Percentiles rank a stretch among this genome's conserved stretches.
These are phyloP conservation scores for Agriopis leucophaearia DNA, from an alignment of 2,888 invertebrate genomes.

Conservation along the genomic window DNA sequence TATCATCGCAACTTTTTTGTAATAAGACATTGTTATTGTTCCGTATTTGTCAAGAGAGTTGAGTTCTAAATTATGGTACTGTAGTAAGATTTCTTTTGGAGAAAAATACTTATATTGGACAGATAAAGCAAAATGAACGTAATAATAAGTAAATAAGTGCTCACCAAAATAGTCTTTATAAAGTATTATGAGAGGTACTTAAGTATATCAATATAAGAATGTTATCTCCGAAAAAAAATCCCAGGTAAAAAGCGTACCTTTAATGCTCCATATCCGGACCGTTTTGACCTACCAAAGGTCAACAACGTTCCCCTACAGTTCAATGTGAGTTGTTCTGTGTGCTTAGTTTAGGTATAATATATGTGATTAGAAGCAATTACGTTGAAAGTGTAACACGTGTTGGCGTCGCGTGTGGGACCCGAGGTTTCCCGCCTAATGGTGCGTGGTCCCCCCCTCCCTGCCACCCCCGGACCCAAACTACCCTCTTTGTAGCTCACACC, in stretches of 20 bases:
- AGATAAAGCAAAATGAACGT: neutral
- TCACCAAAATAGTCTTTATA: neutral
- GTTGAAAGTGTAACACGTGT: conserved; percentile 83
- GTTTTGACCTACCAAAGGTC: conserved; percentile 21
- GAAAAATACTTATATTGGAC: conserved; percentile 11
- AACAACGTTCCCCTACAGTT: conserved; percentile 28
- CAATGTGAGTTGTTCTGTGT: conserved; percentile 46
- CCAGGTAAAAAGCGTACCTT: conserved; percentile 7
- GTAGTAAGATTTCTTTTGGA: conserved; percentile 15
- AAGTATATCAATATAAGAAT: conserved; percentile 1
- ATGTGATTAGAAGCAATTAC: conserved; percentile 81
- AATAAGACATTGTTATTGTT: conserved; percentile 48
- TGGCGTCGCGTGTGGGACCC: conserved; percentile 73
- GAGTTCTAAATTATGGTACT: conserved; percentile 4
- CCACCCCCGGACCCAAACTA: conserved; percentile 49
- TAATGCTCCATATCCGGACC: conserved; percentile 11
- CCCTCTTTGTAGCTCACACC: conserved; percentile 67
- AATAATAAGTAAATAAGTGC: neutral
- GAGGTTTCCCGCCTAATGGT: conserved; percentile 78
- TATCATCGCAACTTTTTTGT: conserved; percentile 59
- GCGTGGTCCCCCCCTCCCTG: conserved; percentile 65
- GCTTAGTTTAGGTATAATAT: conserved; percentile 52
- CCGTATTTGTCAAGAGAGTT: conserved; percentile 25
- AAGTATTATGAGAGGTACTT: neutral
- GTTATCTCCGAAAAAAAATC: conserved; percentile 4